These are phyloP conservation scores for Oryctolagus cuniculus DNA, from an alignment of 2,113 vertebrate species.

Conservation along the genomic window mOryCun1.1 NC_091435.1:173611501-173612000, in stretches of 20 bases:
- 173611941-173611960: background rate
- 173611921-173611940: background rate
- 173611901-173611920: background rate
- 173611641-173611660: background rate
- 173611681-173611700: background rate
- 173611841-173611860: background rate
- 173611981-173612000: background rate
- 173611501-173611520: background rate
- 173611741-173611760: background rate
- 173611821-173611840: constrained; percentile 3
- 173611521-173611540: background rate
- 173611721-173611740: background rate
- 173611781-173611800: background rate
- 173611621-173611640: background rate
- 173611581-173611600: background rate
- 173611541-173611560: background rate
- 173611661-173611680: background rate
- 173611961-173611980: background rate
- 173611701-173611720: background rate
- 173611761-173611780: background rate
- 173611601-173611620: background rate
- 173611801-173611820: background rate
- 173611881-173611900: background rate
- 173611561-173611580: background rate
- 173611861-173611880: constrained; percentile 26